phyloP scores from a whole-genome alignment of 1,140 invertebrate species.

The Euwallacea fornicatus region DNA sequence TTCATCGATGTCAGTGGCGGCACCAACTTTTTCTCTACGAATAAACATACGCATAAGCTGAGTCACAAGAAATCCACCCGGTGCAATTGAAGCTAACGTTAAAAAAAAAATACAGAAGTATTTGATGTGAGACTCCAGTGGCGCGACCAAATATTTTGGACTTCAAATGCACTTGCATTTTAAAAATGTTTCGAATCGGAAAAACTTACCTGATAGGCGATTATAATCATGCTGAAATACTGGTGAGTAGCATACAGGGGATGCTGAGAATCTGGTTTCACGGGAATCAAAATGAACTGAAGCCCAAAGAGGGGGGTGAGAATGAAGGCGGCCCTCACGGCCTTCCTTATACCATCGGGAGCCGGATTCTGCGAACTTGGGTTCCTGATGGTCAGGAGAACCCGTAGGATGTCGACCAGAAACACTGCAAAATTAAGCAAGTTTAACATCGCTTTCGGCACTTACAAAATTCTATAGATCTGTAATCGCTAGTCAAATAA shows the following conservation, averaged over 20 bases:
- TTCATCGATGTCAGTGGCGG: too few relatives aligned
- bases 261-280: constrained; percentile 67
- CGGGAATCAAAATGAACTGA: constrained; percentile 81
- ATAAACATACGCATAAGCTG: neutral
- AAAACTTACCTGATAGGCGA: constrained; percentile 52
- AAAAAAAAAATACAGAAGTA: too few relatives aligned
- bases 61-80: too few relatives aligned
- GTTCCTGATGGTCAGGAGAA: constrained; percentile 78
- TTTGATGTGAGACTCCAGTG: too few relatives aligned
- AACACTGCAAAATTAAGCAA: constrained; percentile 64
- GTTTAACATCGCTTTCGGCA: too few relatives aligned
- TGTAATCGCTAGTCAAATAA: neutral
- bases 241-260: constrained; percentile 72
- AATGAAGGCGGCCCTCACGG: constrained; percentile 73
- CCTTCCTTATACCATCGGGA: constrained; percentile 55
- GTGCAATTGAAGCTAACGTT: too few relatives aligned
- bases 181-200: neutral
- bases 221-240: constrained; percentile 74
- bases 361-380: constrained; percentile 63
- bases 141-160: too few relatives aligned
- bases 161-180: too few relatives aligned
- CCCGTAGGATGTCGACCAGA: constrained; percentile 81
- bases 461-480: neutral
- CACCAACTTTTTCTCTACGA: neutral
- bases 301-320: constrained; percentile 76